A percentile compares a stretch with the other conserved stretches of the same genome.
Conservation (phyloP, 2,797 vertebrate genomes). For the Tragopan temminckii region DNA sequence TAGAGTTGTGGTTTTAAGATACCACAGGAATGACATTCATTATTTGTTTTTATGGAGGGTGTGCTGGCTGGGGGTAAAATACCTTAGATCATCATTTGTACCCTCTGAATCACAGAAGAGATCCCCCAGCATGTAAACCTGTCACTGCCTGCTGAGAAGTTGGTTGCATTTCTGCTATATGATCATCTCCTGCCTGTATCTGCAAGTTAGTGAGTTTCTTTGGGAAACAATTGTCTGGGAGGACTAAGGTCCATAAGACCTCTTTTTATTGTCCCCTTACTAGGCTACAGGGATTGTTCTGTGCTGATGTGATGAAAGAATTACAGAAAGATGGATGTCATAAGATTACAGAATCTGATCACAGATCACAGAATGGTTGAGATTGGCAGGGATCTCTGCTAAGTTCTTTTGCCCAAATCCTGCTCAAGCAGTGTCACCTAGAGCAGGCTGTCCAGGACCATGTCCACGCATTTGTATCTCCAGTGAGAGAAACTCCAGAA, state of each 20-base stretch:
- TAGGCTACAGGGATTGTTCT: background rate
- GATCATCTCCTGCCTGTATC: background rate
- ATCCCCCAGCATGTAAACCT: background rate
- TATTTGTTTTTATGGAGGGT: constrained; percentile 17
- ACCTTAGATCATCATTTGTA: background rate
- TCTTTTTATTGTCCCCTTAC: background rate
- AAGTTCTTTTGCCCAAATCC: background rate
- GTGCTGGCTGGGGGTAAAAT: background rate
- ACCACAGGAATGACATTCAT: background rate
- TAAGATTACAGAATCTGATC: background rate
- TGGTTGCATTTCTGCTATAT: background rate
- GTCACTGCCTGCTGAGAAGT: background rate
- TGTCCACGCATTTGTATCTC: background rate
- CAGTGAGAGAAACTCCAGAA: background rate
- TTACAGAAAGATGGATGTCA: background rate
- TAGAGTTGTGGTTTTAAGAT: constrained; percentile 19
- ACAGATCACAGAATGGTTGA: background rate
- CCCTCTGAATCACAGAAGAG: background rate
- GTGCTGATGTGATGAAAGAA: background rate
- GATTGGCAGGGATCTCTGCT: background rate
- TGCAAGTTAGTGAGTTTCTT: background rate
- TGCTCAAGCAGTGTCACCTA: background rate
- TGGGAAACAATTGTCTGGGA: background rate
- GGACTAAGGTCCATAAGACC: background rate
- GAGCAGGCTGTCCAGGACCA: background rate